Evolutionary conservation across 37 sponge, comb jelly and placozoan genomes (phyloP), one percentile per base, ranked within the genome.

Genomic region (Aplysina aerophoba): DNA sequence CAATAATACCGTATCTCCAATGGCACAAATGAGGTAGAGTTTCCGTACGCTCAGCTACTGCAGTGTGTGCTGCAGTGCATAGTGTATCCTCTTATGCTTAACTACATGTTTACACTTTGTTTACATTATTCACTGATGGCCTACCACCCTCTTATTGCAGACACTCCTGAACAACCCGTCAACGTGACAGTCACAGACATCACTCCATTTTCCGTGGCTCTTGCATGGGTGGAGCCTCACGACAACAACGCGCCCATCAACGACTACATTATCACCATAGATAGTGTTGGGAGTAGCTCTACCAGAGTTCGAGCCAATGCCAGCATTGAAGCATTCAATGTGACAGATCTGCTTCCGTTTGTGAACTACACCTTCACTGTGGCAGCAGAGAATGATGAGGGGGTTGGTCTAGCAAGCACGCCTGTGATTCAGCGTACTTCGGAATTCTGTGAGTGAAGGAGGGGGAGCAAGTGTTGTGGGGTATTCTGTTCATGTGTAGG

Each of bases 241-340:
- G 75, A 87, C 57, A 89, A 87, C 79, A 89, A 93, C 84, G 90
- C 88, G n/a, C 87, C 86, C 30, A 85, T 93, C 62, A 22, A 3
- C 4, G 89, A 85, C 6, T 89, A 83, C 73, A 65, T 88, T 27
- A 57, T 21, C 16, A 35, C 39, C 39, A 30, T 33, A 0, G 72
- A 71, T 53, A 12, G 4, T 22, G 35, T 30, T 16, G 16, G 14
- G 35, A 34, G 40, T n/a, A 11, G 78, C 74, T 25, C 20, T 0
- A 14, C 38, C 11, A 69, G 5, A 67, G 12, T 4, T 21, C 58
- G 31, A 33, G 21, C 62, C 0, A 28, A 17, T 8, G 79, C 72
- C 37, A 24, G 25, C 44, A 25, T 50, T n/a, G 40, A 79, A 21
- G 41, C 22, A 21, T 63, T 64, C 41, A 77, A 25, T 25, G 24